A percentile compares a stretch with the other conserved stretches of the same genome.
Conservation (phyloP, 2,113 vertebrate genomes). For the Apodemus sylvaticus region DNA sequence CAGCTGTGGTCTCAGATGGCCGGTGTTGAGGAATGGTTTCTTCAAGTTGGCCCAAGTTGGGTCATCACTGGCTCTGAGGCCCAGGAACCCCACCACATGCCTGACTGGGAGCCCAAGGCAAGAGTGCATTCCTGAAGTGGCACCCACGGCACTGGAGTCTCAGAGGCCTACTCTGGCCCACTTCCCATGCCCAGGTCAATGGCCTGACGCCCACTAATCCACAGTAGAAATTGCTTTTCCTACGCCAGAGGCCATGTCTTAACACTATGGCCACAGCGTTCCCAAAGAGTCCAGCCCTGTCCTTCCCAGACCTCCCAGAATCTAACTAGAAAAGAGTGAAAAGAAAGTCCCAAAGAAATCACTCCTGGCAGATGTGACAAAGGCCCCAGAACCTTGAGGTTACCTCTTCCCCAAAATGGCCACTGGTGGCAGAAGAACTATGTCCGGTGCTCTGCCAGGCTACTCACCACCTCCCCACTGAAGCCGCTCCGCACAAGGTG, state of each 20-base stretch:
- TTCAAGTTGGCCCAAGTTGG: not conserved
- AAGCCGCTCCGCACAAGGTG: not conserved
- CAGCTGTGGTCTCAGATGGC: not conserved
- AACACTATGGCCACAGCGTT: not conserved
- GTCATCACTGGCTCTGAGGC: not conserved
- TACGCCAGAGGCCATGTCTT: not conserved
- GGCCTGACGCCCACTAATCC: not conserved
- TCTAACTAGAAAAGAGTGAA: slow-evolving; percentile 5
- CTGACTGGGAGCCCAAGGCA: not conserved
- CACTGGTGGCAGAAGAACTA: not conserved
- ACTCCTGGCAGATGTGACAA: slow-evolving; percentile 50
- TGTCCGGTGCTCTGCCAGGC: slow-evolving; percentile 38
- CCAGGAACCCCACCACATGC: not conserved
- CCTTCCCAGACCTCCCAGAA: slow-evolving; percentile 52
- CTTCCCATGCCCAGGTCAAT: not conserved
- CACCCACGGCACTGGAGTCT: accelerated
- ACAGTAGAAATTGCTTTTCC: not conserved
- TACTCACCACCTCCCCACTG: slow-evolving; percentile 61
- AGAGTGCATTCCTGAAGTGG: not conserved
- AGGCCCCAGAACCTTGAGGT: not conserved
- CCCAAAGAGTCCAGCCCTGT: not conserved
- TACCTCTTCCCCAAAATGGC: not conserved
- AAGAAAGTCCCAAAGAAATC: not conserved
- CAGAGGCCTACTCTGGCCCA: no score
- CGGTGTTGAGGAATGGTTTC: not conserved